Evolutionary conservation across 2,888 invertebrate species (phyloP).

Genomic region (Diachrysia chrysitis): DNA sequence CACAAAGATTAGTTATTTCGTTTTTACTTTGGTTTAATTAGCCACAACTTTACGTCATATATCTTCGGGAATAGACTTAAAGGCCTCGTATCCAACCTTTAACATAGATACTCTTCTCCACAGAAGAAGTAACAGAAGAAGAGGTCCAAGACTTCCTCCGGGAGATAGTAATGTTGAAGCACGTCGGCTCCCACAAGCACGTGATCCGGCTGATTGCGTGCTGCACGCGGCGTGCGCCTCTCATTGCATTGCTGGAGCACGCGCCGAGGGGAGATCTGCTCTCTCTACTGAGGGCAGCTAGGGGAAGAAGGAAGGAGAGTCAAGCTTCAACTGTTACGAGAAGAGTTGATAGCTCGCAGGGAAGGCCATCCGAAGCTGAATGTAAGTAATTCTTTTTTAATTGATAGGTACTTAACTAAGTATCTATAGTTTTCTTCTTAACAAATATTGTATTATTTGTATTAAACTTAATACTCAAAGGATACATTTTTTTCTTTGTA

Average conservation of each 20-base stretch:
- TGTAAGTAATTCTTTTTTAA: conserved; percentile 85
- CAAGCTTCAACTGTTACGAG: conserved; percentile 83
- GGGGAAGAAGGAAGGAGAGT: conserved; percentile 72
- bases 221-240: conserved; percentile 91
- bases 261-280: conserved; percentile 94
- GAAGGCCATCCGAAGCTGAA: conserved; percentile 88
- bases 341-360: conserved; percentile 71
- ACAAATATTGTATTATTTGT: too few relatives aligned
- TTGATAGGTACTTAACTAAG: too few relatives aligned
- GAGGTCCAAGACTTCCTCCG: conserved; percentile 92
- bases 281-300: conserved; percentile 88
- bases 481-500: too few relatives aligned
- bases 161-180: conserved; percentile 94
- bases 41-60: too few relatives aligned
- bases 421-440: too few relatives aligned
- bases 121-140: conserved; percentile 89
- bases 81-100: neutral
- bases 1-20: too few relatives aligned
- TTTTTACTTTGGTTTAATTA: too few relatives aligned
- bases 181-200: conserved; percentile 93
- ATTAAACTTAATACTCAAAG: too few relatives aligned
- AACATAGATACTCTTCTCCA: conserved; percentile 7
- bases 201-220: conserved; percentile 93
- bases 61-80: neutral
- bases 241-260: conserved; percentile 93